Evolutionary conservation across 2,113 vertebrate genomes (phyloP).

Genomic region (Lucifuga dentata): DNA sequence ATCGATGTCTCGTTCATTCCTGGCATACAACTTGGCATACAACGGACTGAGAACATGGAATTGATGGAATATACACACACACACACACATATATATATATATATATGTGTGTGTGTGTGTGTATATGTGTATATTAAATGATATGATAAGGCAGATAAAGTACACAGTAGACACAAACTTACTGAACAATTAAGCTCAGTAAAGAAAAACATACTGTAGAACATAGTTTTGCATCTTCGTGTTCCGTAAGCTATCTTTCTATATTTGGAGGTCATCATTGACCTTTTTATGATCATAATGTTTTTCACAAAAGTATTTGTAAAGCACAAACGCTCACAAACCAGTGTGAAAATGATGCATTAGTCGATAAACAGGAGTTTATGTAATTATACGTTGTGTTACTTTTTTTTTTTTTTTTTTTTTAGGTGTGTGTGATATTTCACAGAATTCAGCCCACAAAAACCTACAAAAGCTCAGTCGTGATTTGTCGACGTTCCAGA

Average conservation of each 20-base stretch:
- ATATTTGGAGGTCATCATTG: not conserved
- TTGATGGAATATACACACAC: no score
- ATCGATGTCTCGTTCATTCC: no score
- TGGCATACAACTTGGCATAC: no score
- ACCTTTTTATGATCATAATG: constrained; percentile 4
- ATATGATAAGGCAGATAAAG: no score
- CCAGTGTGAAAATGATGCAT: not conserved
- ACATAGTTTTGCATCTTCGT: not conserved
- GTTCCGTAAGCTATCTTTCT: not conserved
- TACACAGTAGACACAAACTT: no score
- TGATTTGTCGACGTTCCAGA: not conserved
- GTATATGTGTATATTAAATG: no score
- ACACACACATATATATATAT: no score
- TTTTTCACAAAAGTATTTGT: not conserved
- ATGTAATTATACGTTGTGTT: constrained; percentile 12
- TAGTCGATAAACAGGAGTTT: constrained; percentile 8
- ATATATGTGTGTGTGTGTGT: no score
- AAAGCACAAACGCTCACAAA: not conserved
- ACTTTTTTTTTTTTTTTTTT: constrained; percentile 9
- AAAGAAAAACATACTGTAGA: not conserved
- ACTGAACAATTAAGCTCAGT: no score
- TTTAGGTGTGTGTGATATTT: constrained; percentile 1
- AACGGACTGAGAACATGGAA: no score
- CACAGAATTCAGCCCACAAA: constrained; percentile 12
- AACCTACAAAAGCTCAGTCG: not conserved